Evolutionary conservation across 2,113 vertebrate genomes (phyloP).

Genomic region (Eidolon helvum): DNA sequence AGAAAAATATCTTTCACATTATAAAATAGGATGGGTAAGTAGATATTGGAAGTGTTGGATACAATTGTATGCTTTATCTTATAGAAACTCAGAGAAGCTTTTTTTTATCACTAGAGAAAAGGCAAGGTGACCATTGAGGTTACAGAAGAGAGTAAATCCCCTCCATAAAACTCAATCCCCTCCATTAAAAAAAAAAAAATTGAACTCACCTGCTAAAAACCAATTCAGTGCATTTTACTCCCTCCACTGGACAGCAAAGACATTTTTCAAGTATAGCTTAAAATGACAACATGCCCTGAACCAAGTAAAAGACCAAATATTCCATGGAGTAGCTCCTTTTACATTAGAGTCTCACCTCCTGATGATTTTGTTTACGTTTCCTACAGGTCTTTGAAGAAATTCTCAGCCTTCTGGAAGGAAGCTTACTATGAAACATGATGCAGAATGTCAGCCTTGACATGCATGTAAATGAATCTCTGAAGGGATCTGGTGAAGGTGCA

Average conservation of each 20-base stretch:
- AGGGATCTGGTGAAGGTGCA: background rate
- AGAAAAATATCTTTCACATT: background rate
- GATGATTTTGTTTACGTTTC: background rate
- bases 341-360: background rate
- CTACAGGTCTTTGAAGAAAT: constrained; percentile 62
- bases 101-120: background rate
- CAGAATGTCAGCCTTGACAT: fast-evolving
- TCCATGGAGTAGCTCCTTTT: background rate
- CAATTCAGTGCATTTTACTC: background rate
- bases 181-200: background rate
- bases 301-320: background rate
- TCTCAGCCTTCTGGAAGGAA: constrained; percentile 35
- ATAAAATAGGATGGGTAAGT: background rate
- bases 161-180: background rate
- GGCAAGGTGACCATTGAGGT: background rate
- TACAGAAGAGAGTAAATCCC: background rate
- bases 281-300: background rate
- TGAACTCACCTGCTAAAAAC: background rate
- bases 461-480: background rate
- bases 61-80: background rate
- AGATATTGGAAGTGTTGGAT: background rate
- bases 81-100: background rate
- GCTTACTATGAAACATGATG: constrained; percentile 47
- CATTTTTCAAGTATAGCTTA: background rate
- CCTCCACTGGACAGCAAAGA: background rate